Evolutionary conservation across 2,888 invertebrate genomes (phyloP).

Genomic region (Nephrotoma guestfalica): DNA sequence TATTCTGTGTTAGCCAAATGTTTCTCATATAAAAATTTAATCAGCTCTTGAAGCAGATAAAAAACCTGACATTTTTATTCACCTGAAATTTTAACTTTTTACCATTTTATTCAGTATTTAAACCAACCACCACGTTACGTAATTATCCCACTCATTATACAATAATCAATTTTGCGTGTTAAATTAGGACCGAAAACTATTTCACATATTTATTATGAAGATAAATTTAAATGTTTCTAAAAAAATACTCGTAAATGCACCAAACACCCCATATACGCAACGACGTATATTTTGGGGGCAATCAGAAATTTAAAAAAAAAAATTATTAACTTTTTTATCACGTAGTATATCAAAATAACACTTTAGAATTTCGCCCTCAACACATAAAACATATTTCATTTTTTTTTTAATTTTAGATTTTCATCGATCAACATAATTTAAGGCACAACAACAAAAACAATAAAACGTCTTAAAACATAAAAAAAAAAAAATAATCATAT

Average conservation of each 20-base stretch:
- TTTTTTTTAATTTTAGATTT: neutral
- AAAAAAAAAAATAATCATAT: neutral
- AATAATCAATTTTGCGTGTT: neutral
- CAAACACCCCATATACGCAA: neutral
- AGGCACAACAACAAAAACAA: neutral
- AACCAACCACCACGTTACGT: no score
- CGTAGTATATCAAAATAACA: constrained; percentile 3
- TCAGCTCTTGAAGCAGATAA: no score
- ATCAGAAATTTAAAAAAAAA: neutral
- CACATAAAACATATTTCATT: neutral
- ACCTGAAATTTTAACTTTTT: no score
- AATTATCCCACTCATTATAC: neutral
- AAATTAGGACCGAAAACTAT: neutral
- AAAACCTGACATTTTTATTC: no score
- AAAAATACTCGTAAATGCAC: neutral
- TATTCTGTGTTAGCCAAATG: no score
- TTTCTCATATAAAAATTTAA: no score
- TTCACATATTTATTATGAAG: neutral
- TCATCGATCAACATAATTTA: neutral
- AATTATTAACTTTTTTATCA: neutral
- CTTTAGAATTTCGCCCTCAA: constrained; percentile 3
- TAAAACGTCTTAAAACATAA: neutral
- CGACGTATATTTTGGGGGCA: neutral
- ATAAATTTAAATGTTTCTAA: neutral
- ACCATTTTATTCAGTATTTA: no score